Conservation (phyloP, 1,140 invertebrate genomes). For the Nixonia krombeini region DNA sequence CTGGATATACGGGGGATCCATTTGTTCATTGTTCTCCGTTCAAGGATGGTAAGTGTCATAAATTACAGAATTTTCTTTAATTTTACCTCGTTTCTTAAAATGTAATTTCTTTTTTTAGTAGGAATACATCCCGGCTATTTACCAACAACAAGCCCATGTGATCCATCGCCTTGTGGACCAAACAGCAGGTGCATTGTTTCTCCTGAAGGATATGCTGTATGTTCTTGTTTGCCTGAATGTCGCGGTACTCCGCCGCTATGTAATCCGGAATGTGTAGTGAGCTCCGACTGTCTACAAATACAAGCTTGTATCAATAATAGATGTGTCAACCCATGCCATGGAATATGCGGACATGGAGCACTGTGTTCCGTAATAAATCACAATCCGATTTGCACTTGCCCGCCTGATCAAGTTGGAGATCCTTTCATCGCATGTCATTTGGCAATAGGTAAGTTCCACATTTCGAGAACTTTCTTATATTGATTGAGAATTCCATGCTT, state of each 20-base stretch:
- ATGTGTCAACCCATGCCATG: constrained; percentile 84
- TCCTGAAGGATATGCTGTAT: constrained; percentile 80
- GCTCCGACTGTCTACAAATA: constrained; percentile 83
- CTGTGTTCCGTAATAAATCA: constrained; percentile 84
- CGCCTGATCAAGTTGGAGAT: constrained; percentile 82
- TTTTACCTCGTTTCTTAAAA: no score
- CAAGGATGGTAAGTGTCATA: constrained; percentile 50
- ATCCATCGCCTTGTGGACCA: constrained; percentile 84
- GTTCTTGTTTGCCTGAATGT: constrained; percentile 84
- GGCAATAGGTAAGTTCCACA: constrained; percentile 57
- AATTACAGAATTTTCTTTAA: no score
- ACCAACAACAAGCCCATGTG: constrained; percentile 59
- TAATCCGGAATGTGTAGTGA: constrained; percentile 85
- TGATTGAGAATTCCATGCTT: no score
- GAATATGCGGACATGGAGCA: constrained; percentile 82
- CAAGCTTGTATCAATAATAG: constrained; percentile 84
- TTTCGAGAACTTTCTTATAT: no score
- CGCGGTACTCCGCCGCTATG: constrained; percentile 84
- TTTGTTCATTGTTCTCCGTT: constrained; percentile 77
- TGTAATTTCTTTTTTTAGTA: constrained; percentile 26
- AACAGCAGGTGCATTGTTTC: constrained; percentile 83
- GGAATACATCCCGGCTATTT: constrained; percentile 29
- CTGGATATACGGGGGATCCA: constrained; percentile 81
- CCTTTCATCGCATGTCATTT: constrained; percentile 82
- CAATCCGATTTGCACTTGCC: constrained; percentile 86